A percentile compares a stretch with the other conserved stretches of the same genome.
Evolutionary conservation across 2,113 vertebrate genomes (phyloP).

Genomic region (Takifugu bimaculatus): DNA sequence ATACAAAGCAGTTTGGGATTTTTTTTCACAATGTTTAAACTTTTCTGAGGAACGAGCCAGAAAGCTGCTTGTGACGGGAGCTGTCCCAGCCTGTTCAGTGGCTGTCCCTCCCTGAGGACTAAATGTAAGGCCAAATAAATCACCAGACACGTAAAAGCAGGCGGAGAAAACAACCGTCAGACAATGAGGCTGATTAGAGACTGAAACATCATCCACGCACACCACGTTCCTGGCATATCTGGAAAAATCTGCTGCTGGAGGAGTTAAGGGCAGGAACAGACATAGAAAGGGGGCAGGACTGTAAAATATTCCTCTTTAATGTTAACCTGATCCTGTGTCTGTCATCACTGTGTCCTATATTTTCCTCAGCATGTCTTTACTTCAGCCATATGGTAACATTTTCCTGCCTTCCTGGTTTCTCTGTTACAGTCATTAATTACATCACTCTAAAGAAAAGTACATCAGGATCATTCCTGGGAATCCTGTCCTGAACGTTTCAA

Average conservation of each 20-base stretch:
- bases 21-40: slow-evolving; percentile 13
- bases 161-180: slow-evolving; percentile 42
- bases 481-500: slow-evolving; percentile 42
- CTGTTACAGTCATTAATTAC: slow-evolving; percentile 78
- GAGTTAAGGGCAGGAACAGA: slow-evolving; percentile 13
- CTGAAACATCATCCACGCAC: slow-evolving; percentile 32
- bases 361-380: slow-evolving; percentile 48
- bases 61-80: slow-evolving; percentile 45
- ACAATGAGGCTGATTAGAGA: slow-evolving; percentile 57
- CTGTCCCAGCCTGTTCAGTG: slow-evolving; percentile 44
- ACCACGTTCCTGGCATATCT: slow-evolving; percentile 24
- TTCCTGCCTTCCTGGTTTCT: slow-evolving; percentile 63
- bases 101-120: slow-evolving; percentile 41
- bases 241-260: slow-evolving; percentile 18
- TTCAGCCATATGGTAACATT: slow-evolving; percentile 73
- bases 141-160: slow-evolving; percentile 59
- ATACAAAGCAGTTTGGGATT: slow-evolving; percentile 18
- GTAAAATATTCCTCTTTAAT: slow-evolving; percentile 25
- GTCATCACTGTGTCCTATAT: slow-evolving; percentile 37
- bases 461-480: slow-evolving; percentile 63
- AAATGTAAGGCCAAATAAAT: slow-evolving; percentile 50
- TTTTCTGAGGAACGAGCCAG: slow-evolving; percentile 43
- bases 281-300: neutral
- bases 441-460: slow-evolving; percentile 54
- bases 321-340: slow-evolving; percentile 36